phyloP scores from a whole-genome alignment of 2,797 vertebrate genomes.

The Neosalanx taihuensis region DNA sequence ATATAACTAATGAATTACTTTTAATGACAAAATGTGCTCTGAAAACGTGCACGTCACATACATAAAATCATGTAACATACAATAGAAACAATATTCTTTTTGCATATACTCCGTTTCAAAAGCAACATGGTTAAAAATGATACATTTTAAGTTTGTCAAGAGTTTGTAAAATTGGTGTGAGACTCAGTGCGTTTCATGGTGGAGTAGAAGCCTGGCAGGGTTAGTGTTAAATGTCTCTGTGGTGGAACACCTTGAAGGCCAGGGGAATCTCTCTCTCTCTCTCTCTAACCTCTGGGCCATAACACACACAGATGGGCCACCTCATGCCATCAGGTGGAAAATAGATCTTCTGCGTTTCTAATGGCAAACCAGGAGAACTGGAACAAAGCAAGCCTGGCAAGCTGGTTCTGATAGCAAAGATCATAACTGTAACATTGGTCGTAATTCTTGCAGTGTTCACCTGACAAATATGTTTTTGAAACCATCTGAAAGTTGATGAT shows the following conservation, averaged over 20 bases:
- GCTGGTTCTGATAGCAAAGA: conserved; percentile 3
- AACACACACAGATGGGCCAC: conserved; percentile 46
- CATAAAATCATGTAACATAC: no score
- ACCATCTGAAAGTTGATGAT: not conserved
- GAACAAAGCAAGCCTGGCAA: conserved; percentile 16
- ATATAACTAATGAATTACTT: no score
- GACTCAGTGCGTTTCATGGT: conserved; percentile 32
- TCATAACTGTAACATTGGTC: conserved; percentile 1
- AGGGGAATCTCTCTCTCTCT: conserved; percentile 3
- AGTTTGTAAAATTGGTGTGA: conserved; percentile 17
- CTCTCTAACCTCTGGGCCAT: conserved; percentile 24
- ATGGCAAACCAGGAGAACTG: conserved; percentile 22
- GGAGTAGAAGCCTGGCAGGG: conserved; percentile 34
- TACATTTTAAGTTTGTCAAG: not conserved
- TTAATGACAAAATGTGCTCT: no score
- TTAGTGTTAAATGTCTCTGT: conserved; percentile 27
- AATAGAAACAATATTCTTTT: no score
- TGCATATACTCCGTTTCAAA: no score
- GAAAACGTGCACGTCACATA: no score
- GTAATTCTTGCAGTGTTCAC: not conserved
- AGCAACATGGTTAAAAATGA: not conserved
- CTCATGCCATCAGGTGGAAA: conserved; percentile 49
- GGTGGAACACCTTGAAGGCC: not conserved
- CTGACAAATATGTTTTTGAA: not conserved
- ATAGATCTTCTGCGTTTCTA: conserved; percentile 21